Evolutionary conservation across 2,888 invertebrate genomes (phyloP).

Genomic region (Anodontia alba): DNA sequence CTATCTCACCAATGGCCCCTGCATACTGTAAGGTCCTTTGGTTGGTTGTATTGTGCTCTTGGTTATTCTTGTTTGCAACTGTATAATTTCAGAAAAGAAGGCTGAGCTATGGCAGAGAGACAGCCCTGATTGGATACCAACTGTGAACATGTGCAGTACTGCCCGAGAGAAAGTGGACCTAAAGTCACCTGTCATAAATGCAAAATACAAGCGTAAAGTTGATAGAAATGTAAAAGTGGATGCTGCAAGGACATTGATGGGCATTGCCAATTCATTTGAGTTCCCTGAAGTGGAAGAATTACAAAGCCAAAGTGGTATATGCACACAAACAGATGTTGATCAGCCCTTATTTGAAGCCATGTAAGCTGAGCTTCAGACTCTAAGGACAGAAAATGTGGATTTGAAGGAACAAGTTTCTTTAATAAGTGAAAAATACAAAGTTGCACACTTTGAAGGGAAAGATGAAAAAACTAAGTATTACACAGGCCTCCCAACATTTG

Average conservation of each 20-base stretch:
- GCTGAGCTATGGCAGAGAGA: too few relatives aligned
- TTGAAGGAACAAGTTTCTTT: constrained; percentile 9
- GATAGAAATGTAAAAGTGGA: constrained; percentile 13
- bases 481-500: constrained; percentile 25
- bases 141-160: too few relatives aligned
- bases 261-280: neutral
- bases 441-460: constrained; percentile 1
- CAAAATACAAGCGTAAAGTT: constrained; percentile 14
- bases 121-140: too few relatives aligned
- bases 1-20: too few relatives aligned
- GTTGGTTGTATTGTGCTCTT: too few relatives aligned
- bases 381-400: neutral
- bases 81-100: constrained; percentile 3
- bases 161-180: too few relatives aligned
- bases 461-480: constrained; percentile 3
- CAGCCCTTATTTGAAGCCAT: too few relatives aligned
- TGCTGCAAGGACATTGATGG: constrained; percentile 19
- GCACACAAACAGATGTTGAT: too few relatives aligned
- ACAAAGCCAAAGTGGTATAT: neutral
- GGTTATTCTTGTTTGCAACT: too few relatives aligned
- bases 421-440: neutral
- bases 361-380: constrained; percentile 9
- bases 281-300: neutral
- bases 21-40: too few relatives aligned
- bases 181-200: constrained; percentile 26